Evolutionary conservation across 2,888 invertebrate genomes (phyloP), one percentile per base, ranked within the genome.

Genomic region (Caenorhabditis macrosperma): DNA sequence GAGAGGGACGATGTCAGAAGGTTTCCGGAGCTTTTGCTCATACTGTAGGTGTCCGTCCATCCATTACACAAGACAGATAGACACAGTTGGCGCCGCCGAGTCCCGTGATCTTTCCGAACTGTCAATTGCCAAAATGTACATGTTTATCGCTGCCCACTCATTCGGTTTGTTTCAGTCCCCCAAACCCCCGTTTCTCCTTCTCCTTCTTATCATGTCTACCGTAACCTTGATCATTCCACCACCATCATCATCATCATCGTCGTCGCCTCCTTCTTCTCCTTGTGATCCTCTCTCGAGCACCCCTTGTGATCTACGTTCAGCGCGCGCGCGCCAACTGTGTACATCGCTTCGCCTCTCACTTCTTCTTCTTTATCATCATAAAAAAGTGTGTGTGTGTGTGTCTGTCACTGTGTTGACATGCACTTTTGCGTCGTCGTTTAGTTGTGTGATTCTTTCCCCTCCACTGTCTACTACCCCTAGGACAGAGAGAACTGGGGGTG

Each of bases 321-420:
- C 38, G 26, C 22, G 22, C n/a, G 17, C 20, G 7, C 55, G 20
- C 57, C 57, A 64, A 74, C 69, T 69, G 69, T 61, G 59, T 60
- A 55, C 52, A 20, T 30, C 64, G 17, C 22, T 24, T 6, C 28
- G 10, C 22, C 17, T 57, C n/a, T 35, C 33, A n/a, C 22, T 12
- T 24, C 55, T 30, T 41, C 50, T 48, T 48, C 46, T 71, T 71
- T 71, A 71, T 71, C 55, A 55, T 35, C 71, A 60, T 44, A 28
- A 26, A 12, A 22, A 4, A 17, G 48, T 60, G 46, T 52, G 48
- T 44, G 52, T 57, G 22, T 71, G 71, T 63, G 44, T 67, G 48
- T 30, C 10, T 41, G 52, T 61, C 60, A n/a, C n/a, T n/a, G n/a
- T 71, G 71, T 71, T 71, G 61, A 71, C 71, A 71, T 71, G 71